Evolutionary conservation across 2,888 invertebrate genomes (phyloP), one percentile per base, ranked within the genome.

Genomic region (Eupithecia exiguata): DNA sequence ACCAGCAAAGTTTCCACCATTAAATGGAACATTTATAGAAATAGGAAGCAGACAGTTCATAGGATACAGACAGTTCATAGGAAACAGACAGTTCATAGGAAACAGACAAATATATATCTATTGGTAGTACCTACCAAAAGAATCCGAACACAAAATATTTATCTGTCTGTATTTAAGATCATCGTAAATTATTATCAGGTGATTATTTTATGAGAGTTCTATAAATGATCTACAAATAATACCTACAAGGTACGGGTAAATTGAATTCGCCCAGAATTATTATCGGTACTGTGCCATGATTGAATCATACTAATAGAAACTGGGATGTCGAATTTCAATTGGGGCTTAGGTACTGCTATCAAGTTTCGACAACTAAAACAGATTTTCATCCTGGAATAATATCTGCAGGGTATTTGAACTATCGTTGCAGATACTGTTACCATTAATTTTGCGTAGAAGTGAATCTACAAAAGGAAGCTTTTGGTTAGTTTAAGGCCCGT

Each of bases 321-420:
- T 83, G 79, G 85, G 87, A 87, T 81, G 79, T 79, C 85, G 86
- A 88, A 87, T 87, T 83, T 84, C 85, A 87, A 88, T 88, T 84
- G 80, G 81, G 81, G 82, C 78, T 80, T 82, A n/a, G n/a, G n/a
- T n/a, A 80, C 77, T 76, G 79, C 75, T 83, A 83, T 79, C 80
- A 80, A 84, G 81, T 83, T 77, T 71, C 70, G 73, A 75, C 82
- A 81, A 81, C 82, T 82, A 80, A 80, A 81, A 82, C 74, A 74
- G 80, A 82, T 80, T 78, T 78, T 72, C 72, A 77, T 74, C 77
- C 83, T 84, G 83, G 81, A 85, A 84, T 85, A 84, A 84, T 83
- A 85, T 78, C 81, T 73, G 63, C 62, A 69, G 69, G 77, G 78
- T 77, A 79, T 77, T 77, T 63, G 61, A 68, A 78, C 75, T 75